Percentiles rank a stretch among this genome's conserved stretches.
Evolutionary conservation across 2,113 vertebrate genomes (phyloP).

Genomic region (Naja naja): DNA sequence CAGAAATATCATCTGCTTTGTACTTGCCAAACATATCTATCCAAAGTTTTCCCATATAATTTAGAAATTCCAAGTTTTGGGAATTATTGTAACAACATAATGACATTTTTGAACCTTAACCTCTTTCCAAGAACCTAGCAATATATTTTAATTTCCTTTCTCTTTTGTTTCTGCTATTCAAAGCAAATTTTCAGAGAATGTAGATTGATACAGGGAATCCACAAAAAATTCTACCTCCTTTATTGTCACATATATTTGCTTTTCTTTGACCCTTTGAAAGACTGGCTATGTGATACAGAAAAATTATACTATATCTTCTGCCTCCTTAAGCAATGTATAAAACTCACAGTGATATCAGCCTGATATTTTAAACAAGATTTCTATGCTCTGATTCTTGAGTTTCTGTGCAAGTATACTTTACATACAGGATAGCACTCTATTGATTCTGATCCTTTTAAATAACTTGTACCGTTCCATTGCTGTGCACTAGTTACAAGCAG

Average conservation of each 20-base stretch:
- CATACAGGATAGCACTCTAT: background rate
- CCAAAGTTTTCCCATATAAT: background rate
- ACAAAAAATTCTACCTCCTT: background rate
- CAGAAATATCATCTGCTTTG: background rate
- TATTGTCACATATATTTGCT: background rate
- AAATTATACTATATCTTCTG: background rate
- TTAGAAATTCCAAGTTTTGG: background rate
- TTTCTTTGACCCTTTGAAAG: background rate
- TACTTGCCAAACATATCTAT: background rate
- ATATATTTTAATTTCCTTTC: background rate
- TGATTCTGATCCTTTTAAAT: background rate
- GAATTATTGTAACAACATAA: background rate
- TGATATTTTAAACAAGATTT: background rate
- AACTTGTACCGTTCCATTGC: background rate
- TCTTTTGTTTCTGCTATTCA: background rate
- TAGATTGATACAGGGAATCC: background rate
- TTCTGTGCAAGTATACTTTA: background rate
- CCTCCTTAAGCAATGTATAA: background rate
- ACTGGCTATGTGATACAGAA: background rate
- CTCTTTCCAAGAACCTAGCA: background rate
- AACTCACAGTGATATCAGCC: background rate
- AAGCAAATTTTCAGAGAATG: background rate
- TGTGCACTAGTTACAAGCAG: background rate
- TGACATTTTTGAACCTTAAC: background rate
- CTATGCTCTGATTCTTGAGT: background rate